Evolutionary conservation across 2,113 vertebrate genomes (phyloP).

Genomic region (Brachyhypopomus occidentalis): DNA sequence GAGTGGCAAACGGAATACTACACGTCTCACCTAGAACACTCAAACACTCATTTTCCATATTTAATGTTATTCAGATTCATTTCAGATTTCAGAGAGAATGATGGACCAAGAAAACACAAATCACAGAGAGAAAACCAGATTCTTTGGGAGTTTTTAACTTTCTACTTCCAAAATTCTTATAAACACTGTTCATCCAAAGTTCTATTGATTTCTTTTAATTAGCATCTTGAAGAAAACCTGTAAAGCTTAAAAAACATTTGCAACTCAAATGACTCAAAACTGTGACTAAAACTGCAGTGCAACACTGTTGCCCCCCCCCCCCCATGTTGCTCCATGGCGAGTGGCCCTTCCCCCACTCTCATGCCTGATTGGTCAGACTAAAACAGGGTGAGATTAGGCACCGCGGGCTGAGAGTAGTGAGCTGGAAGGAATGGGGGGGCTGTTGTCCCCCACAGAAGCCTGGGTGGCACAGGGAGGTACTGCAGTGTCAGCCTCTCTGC

Average conservation of each 20-base stretch:
- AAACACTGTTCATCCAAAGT: not conserved
- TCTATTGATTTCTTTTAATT: not conserved
- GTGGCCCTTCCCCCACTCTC: conserved; percentile 61
- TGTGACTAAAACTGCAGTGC: not conserved
- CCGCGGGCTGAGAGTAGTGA: conserved; percentile 74
- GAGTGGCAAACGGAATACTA: conserved; percentile 85
- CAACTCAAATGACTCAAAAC: not conserved
- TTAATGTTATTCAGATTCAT: conserved; percentile 68
- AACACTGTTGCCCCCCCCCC: not conserved
- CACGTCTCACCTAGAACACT: conserved; percentile 83
- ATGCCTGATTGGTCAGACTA: conserved; percentile 69
- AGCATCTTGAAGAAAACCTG: not conserved
- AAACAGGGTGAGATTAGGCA: conserved; percentile 73
- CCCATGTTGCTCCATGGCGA: not conserved
- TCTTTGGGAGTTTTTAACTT: too few species aligned
- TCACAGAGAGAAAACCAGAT: not conserved
- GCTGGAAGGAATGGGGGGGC: conserved; percentile 65
- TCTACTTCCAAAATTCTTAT: not conserved
- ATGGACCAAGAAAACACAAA: not conserved
- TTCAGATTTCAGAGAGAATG: conserved; percentile 39
- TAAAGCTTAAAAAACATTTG: not conserved
- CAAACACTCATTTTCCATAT: conserved; percentile 82
- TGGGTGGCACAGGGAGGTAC: conserved; percentile 44
- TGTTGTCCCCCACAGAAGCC: conserved; percentile 65
- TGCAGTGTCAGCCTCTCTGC: conserved; percentile 23